Percentiles rank a stretch among this genome's conserved stretches.
Evolutionary conservation across 1,140 invertebrate genomes (phyloP).

Genomic region (Nasonia giraulti): DNA sequence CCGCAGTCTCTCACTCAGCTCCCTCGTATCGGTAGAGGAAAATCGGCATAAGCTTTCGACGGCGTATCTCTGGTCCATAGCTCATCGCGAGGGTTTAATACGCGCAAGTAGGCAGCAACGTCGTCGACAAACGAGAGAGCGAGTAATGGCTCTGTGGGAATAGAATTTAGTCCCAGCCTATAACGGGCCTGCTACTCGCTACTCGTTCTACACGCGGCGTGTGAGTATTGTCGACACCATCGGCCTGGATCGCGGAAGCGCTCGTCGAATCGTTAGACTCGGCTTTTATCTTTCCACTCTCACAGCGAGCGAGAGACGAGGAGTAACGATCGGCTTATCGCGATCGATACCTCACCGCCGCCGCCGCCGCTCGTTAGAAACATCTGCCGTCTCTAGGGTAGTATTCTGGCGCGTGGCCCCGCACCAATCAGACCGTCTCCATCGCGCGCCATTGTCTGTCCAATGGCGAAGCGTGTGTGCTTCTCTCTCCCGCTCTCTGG

Average conservation of each 20-base stretch:
- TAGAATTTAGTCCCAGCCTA: neutral
- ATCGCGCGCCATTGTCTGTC: slow-evolving; percentile 52
- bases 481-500: slow-evolving; percentile 4
- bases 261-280: slow-evolving; percentile 18
- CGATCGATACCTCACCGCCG: slow-evolving; percentile 67
- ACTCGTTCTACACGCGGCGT: neutral
- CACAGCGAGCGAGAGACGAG: neutral
- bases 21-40: neutral
- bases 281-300: slow-evolving; percentile 12
- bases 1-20: too few relatives aligned
- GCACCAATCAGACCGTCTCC: slow-evolving; percentile 61
- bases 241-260: neutral
- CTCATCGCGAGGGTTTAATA: neutral
- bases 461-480: slow-evolving; percentile 37
- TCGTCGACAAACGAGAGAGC: neutral
- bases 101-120: neutral
- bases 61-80: slow-evolving; percentile 1
- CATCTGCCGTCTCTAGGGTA: slow-evolving; percentile 70
- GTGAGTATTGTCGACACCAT: neutral
- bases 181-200: neutral
- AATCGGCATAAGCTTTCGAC: neutral
- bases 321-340: slow-evolving; percentile 67
- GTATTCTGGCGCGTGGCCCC: slow-evolving; percentile 66
- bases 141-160: slow-evolving; percentile 11
- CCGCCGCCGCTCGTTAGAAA: slow-evolving; percentile 64